These are phyloP conservation scores for Stichodactyla mertensii DNA, from an alignment of 64 coral and sea anemone genomes.

Conservation along the genomic window DNA sequence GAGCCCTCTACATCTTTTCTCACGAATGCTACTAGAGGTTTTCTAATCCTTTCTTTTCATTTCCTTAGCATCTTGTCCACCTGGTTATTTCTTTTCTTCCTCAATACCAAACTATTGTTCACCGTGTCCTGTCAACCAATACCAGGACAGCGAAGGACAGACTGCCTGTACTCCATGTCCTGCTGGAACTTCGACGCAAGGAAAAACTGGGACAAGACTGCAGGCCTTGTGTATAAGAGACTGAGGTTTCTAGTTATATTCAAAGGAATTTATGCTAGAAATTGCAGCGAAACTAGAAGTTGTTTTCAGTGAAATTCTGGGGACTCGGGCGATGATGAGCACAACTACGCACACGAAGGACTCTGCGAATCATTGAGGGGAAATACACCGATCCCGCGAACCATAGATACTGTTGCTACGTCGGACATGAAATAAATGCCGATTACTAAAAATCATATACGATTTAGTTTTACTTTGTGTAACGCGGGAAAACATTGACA, in stretches of 20 bases:
- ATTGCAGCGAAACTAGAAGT: too few species aligned
- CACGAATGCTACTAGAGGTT: not conserved
- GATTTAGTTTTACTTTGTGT: too few species aligned
- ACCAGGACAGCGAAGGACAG: constrained; percentile 39
- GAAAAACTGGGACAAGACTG: constrained; percentile 29
- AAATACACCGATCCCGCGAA: too few species aligned
- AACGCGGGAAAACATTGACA: too few species aligned
- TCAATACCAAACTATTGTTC: not conserved
- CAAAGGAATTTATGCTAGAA: not conserved
- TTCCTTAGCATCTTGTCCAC: constrained; percentile 27
- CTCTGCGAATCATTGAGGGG: too few species aligned
- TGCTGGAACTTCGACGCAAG: constrained; percentile 28
- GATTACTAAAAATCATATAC: too few species aligned
- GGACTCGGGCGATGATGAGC: too few species aligned
- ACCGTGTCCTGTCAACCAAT: constrained; percentile 39
- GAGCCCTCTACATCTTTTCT: too few species aligned
- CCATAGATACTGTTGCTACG: too few species aligned
- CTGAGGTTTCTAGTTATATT: not conserved
- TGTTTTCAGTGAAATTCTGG: too few species aligned
- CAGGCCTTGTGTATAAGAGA: not conserved
- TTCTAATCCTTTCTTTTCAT: not conserved
- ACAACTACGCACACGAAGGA: too few species aligned
- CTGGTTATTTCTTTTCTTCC: constrained; percentile 31
- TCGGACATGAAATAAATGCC: too few species aligned
- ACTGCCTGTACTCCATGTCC: constrained; percentile 32